These are phyloP conservation scores for Choristoneura rosaceana DNA, from an alignment of 2,888 invertebrate genomes.

Conservation along the genomic window DNA sequence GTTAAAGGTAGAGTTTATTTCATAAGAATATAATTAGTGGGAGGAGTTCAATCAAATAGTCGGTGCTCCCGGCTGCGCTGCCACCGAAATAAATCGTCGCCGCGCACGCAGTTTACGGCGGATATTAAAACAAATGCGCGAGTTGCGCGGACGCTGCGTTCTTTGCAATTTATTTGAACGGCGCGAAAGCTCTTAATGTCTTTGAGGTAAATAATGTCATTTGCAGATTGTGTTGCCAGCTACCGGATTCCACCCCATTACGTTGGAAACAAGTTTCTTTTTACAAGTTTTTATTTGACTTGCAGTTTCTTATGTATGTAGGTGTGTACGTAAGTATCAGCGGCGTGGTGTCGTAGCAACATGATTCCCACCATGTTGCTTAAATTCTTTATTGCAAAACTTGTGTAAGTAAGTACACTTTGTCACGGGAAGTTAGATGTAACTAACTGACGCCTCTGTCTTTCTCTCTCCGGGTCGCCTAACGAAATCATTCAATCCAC, in stretches of 20 bases:
- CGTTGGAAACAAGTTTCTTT: background rate
- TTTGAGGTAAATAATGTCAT: conserved; percentile 31
- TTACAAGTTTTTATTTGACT: background rate
- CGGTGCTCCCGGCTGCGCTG: conserved; percentile 55
- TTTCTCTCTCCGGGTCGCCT: too few relatives aligned
- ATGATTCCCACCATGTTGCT: too few relatives aligned
- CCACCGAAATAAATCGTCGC: conserved; percentile 42
- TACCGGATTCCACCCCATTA: conserved; percentile 22
- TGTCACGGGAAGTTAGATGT: too few relatives aligned
- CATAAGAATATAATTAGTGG: conserved; percentile 85
- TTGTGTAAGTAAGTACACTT: too few relatives aligned
- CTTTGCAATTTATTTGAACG: conserved; percentile 37
- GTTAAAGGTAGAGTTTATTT: conserved; percentile 81
- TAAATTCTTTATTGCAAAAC: too few relatives aligned
- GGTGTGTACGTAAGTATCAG: too few relatives aligned
- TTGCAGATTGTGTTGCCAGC: conserved; percentile 18
- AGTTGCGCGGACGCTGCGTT: conserved; percentile 6
- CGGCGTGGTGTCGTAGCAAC: too few relatives aligned
- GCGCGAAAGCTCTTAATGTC: conserved; percentile 14
- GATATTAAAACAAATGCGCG: conserved; percentile 42
- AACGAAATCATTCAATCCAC: too few relatives aligned
- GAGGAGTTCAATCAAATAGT: conserved; percentile 81
- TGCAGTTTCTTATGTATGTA: too few relatives aligned
- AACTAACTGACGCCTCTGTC: too few relatives aligned
- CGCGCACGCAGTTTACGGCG: conserved; percentile 38